Percentiles rank a stretch among this genome's conserved stretches.
Evolutionary conservation across 2,797 vertebrate species (phyloP).

Genomic region (Psittacula echo): DNA sequence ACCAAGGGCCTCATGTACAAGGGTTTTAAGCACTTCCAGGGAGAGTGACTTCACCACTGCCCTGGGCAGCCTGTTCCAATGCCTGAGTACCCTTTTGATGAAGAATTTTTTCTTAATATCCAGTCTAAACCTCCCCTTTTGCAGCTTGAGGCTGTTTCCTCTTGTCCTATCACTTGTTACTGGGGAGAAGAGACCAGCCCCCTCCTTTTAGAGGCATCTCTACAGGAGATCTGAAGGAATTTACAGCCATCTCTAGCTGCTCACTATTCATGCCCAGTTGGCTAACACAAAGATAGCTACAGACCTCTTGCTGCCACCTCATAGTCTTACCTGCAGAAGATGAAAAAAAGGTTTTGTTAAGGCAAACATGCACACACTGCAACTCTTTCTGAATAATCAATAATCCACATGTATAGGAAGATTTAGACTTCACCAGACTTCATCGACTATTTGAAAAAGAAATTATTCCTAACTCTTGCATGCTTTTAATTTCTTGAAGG

Average conservation of each 20-base stretch:
- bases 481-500: background rate
- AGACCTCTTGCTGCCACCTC: background rate
- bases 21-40: background rate
- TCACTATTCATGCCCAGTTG: background rate
- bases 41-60: background rate
- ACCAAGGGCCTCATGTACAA: background rate
- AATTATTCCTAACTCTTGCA: background rate
- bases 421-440: background rate
- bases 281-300: background rate
- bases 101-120: background rate
- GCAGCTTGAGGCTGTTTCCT: background rate
- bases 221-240: background rate
- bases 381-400: background rate
- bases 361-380: background rate
- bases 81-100: background rate
- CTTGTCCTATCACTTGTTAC: background rate
- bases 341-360: background rate
- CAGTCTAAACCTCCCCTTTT: background rate
- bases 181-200: background rate
- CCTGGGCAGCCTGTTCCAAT: background rate
- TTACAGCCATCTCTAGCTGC: background rate
- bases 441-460: background rate
- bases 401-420: background rate
- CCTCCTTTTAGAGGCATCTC: background rate
- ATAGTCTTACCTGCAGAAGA: background rate